A percentile compares a stretch with the other conserved stretches of the same genome.
Evolutionary conservation across 2,797 vertebrate species (phyloP).

Genomic region (Smutsia gigantea): DNA sequence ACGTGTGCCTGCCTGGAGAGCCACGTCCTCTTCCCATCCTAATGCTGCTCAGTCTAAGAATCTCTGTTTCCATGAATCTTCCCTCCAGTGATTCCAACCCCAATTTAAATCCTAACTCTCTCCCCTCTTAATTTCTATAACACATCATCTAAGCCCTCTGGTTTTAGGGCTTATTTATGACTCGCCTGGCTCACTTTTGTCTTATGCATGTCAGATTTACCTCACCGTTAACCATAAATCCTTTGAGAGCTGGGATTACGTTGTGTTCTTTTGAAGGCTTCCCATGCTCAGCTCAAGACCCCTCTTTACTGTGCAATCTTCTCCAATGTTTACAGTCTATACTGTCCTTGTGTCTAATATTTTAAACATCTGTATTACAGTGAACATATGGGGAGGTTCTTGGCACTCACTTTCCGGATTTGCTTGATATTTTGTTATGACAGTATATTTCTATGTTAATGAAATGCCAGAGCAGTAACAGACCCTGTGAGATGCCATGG

Average conservation of each 20-base stretch:
- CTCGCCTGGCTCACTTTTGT: background rate
- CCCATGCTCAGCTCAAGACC: background rate
- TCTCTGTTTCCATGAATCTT: background rate
- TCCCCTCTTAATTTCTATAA: background rate
- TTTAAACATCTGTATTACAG: background rate
- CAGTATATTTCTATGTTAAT: background rate
- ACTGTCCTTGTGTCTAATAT: background rate
- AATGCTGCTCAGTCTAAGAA: background rate
- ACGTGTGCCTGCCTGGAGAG: background rate
- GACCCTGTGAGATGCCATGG: accelerated
- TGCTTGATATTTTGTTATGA: background rate
- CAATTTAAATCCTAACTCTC: background rate
- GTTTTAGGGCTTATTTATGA: background rate
- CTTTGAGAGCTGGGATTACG: background rate
- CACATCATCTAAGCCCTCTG: background rate
- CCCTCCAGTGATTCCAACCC: background rate
- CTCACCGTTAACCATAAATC: background rate
- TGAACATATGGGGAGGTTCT: background rate
- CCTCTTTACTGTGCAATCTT: background rate
- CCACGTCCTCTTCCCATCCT: background rate
- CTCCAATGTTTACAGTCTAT: background rate
- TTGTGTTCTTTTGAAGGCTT: background rate
- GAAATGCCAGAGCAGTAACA: background rate
- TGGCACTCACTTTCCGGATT: background rate
- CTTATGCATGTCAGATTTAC: background rate